Base-by-base conservation (phyloP, 2,113 vertebrate species). In the Odocoileus virginianus region DNA sequence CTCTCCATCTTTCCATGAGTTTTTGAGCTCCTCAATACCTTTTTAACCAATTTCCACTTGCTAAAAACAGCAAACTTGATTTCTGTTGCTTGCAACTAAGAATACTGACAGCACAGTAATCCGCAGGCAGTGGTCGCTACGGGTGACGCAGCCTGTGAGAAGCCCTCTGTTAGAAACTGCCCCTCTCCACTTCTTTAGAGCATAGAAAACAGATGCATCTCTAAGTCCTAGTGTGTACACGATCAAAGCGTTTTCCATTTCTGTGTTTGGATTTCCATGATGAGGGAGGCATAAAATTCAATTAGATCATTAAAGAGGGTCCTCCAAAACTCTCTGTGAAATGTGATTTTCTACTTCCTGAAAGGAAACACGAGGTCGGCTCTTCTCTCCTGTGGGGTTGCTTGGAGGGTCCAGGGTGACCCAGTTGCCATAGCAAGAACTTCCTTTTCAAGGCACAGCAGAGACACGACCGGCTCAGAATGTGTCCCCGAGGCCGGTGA, bases 381-480 rank as follows among this genome's bases (percentile, higher is more conserved):
- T 92, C 2, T 0, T 88, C 47, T 85, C 45, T 67, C 28, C 45
- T 79, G 27, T 83, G 57, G 36, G 71, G 84, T 36, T 89, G 55
- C 78, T 91, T 33, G 67, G 64, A 93, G 60, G 6, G 54, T 81
- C 82, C 90, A 82, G 14, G 23, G n/a, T 93, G 90, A 86, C 88
- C 91, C 78, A 60, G 91, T 95, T 87, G 57, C 90, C 64, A 43
- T 52, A 52, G 87, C 33, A 87, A 96, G 76, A 74, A 74, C 47
- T 96, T 97, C 92, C 83, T 87, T 71, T 92, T 45, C 89, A 74
- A 93, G 94, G 64, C 94, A 23, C n/a, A n/a, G 61, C 1, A 11
- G 52, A 55, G 84, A 79, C 13, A 1, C 74, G 21, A 55, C 71
- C 85, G 25, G 71, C 64, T 91, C 71, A 30, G 50, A 76, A 14